Conservation (phyloP, 2,113 vertebrate genomes). For the Hypomesus transpacificus region DNA sequence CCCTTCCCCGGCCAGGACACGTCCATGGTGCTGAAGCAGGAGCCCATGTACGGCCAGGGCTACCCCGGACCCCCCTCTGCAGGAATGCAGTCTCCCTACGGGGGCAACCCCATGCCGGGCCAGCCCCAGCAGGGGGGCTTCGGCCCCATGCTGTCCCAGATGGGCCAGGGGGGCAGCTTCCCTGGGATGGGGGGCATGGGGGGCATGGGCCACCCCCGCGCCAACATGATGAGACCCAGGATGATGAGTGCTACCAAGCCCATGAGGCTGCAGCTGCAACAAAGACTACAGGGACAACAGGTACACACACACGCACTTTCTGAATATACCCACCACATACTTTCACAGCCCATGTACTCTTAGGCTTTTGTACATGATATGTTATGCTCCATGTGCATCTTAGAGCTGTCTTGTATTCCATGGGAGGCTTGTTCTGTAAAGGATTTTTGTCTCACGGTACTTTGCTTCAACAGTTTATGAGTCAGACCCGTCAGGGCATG, state of each 20-base stretch:
- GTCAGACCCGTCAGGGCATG: slow-evolving; percentile 86
- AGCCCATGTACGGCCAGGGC: slow-evolving; percentile 83
- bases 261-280: slow-evolving; percentile 93
- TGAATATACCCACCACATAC: background rate
- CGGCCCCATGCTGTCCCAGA: slow-evolving; percentile 74
- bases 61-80: slow-evolving; percentile 82
- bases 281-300: slow-evolving; percentile 96
- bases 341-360: too few species aligned
- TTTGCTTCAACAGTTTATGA: slow-evolving; percentile 82
- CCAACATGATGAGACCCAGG: slow-evolving; percentile 82
- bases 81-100: slow-evolving; percentile 81
- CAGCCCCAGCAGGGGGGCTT: slow-evolving; percentile 62
- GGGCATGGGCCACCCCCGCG: slow-evolving; percentile 81
- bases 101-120: slow-evolving; percentile 65
- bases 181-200: slow-evolving; percentile 76
- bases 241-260: slow-evolving; percentile 88
- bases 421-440: too few species aligned
- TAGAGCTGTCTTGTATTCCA: background rate
- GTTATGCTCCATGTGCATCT: too few species aligned
- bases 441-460: too few species aligned
- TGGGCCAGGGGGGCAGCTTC: slow-evolving; percentile 71
- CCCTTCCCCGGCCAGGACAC: slow-evolving; percentile 86
- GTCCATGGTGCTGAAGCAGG: slow-evolving; percentile 86
- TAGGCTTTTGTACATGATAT: background rate
- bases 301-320: slow-evolving; percentile 52